Evolutionary conservation across 2,888 invertebrate species (phyloP).

Genomic region (Drosophila mimica): DNA sequence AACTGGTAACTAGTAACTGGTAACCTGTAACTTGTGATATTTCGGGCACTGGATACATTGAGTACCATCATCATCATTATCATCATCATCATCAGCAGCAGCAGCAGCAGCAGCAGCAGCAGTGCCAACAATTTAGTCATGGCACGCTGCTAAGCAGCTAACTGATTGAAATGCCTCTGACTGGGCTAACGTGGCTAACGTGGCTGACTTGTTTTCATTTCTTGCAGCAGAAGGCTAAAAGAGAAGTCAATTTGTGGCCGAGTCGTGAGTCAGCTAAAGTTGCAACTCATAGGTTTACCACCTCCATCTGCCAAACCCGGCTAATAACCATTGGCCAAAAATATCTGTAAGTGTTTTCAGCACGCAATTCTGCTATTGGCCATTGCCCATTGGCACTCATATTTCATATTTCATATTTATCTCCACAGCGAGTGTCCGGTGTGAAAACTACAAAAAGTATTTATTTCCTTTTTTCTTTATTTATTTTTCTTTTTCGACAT

Average conservation of each 20-base stretch:
- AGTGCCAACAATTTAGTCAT: slow-evolving; percentile 54
- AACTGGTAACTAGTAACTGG: slow-evolving; percentile 8
- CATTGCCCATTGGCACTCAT: slow-evolving; percentile 40
- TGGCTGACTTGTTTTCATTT: slow-evolving; percentile 60
- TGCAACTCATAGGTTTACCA: slow-evolving; percentile 30
- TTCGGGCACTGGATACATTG: slow-evolving; percentile 2
- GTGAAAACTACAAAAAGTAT: slow-evolving; percentile 54
- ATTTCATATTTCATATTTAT: slow-evolving; percentile 53
- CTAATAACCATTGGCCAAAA: slow-evolving; percentile 45
- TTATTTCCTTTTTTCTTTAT: neutral
- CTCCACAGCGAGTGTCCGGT: slow-evolving; percentile 44
- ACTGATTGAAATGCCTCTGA: slow-evolving; percentile 72
- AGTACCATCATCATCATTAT: slow-evolving; percentile 17
- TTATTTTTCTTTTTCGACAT: neutral
- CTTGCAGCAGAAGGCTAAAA: slow-evolving; percentile 24
- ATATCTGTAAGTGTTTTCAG: slow-evolving; percentile 57
- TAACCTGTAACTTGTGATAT: slow-evolving; percentile 5
- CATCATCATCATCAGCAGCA: neutral
- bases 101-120: neutral
- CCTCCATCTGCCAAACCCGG: slow-evolving; percentile 32
- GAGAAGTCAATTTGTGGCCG: slow-evolving; percentile 69
- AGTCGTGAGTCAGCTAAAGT: slow-evolving; percentile 76
- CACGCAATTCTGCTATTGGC: slow-evolving; percentile 69
- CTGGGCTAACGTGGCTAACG: slow-evolving; percentile 36
- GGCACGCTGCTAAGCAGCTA: slow-evolving; percentile 62